These are phyloP conservation scores for Adela reaumurella DNA, from an alignment of 2,888 invertebrate genomes.

Conservation along the genomic window DNA sequence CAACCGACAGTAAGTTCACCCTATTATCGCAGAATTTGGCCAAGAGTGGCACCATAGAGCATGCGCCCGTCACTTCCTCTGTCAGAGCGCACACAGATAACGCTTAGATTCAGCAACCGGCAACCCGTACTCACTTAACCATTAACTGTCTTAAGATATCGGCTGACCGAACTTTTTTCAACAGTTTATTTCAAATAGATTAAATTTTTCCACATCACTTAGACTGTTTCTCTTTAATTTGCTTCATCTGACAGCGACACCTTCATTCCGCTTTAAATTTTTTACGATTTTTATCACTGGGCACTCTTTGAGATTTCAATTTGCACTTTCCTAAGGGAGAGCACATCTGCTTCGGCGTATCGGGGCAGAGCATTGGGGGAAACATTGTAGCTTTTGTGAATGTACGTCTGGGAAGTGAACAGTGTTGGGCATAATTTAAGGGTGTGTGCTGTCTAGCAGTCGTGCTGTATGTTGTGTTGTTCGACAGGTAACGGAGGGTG, in stretches of 20 bases:
- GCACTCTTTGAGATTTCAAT: no score
- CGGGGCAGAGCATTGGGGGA: no score
- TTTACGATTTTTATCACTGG: not conserved
- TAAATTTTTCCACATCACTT: not conserved
- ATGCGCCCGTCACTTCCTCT: not conserved
- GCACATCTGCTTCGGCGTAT: no score
- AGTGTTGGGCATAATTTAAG: not conserved
- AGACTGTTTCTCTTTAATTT: not conserved
- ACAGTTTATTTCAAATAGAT: no score
- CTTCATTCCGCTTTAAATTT: not conserved
- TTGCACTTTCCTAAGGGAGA: no score
- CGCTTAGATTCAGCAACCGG: not conserved
- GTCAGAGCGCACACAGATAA: not conserved
- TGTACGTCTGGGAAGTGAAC: not conserved
- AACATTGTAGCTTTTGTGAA: not conserved
- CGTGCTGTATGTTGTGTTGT: constrained; percentile 48
- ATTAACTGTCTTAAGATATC: no score
- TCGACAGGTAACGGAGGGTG: constrained; percentile 61
- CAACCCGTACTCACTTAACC: not conserved
- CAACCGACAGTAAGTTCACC: constrained; percentile 45
- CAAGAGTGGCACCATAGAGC: not conserved
- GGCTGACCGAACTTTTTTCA: no score
- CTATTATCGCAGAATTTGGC: constrained; percentile 1
- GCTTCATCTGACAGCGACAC: not conserved
- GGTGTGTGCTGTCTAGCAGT: no score